Base-by-base conservation (phyloP, 37 sponge, comb jelly and placozoan species). In the Ianthella basta region DNA sequence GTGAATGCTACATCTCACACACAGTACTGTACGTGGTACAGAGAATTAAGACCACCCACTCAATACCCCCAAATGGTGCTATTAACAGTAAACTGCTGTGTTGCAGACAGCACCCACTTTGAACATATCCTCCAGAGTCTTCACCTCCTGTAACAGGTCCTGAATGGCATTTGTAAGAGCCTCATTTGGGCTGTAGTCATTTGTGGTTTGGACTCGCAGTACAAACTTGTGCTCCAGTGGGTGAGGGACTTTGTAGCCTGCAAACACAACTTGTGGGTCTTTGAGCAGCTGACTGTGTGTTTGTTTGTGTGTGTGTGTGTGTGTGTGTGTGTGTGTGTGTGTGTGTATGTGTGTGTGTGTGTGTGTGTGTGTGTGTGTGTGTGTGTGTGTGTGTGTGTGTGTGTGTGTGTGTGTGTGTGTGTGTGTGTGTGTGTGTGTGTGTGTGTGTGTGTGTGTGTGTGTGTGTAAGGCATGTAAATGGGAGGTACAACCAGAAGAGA, bases 211-310 rank as follows among this genome's bases (percentile, higher is more conserved):
- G 0, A 98, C 92, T 38, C 99, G 82, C 8, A 98, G 64, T 0
- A 98, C 92, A 87, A 96, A 94, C 87, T 91, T 88, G 87, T 96
- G 91, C 74, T 96, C 99, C 80, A 98, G 83, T 23, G 99, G 99
- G 80, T 98, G 99, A 4, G 99, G 99, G 23, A 98, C 95, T 33
- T 96, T 96, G 82, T 98, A 98, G 34, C 99, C 99, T 61, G 96
- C 92, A 88, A 98, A 98, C 33, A 98, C 33, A 64, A 98, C 96
- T 59, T 96, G 96, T 5, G 96, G 99, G 57, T 98, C 96, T 24
- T 84, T 86, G 38, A 98, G 89, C 69, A 98, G 90, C 82, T 98
- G 99, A 10, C 63, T 61, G 63, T n/a, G n/a, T n/a, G n/a, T n/a
- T n/a, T n/a, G n/a, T n/a, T n/a, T n/a, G n/a, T n/a, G n/a, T n/a